phyloP scores from a whole-genome alignment of 2,888 invertebrate genomes.

The Eristalis tenax region DNA sequence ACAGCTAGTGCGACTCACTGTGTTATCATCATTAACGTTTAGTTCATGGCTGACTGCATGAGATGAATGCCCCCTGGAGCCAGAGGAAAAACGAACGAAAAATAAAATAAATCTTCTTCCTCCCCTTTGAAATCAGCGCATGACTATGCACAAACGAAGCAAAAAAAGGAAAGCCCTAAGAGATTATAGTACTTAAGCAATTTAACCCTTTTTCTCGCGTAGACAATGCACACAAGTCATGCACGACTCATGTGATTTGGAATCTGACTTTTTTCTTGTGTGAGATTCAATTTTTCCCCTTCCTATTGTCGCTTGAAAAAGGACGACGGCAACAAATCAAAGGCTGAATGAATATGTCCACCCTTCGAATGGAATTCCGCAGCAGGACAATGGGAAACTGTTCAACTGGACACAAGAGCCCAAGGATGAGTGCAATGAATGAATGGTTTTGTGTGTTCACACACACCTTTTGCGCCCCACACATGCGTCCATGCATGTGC shows the following conservation, averaged over 20 bases:
- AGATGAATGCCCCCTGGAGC: constrained; percentile 13
- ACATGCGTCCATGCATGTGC: neutral
- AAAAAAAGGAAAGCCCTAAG: neutral
- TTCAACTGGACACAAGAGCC: neutral
- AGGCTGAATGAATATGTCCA: neutral
- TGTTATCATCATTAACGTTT: constrained; percentile 27
- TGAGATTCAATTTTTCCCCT: constrained; percentile 5
- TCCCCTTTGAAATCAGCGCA: neutral
- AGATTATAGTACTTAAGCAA: constrained; percentile 26
- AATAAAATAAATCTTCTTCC: neutral
- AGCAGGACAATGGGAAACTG: constrained; percentile 19
- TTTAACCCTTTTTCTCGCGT: constrained; percentile 35
- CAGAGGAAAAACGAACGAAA: neutral
- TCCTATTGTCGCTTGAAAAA: neutral
- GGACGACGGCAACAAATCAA: constrained; percentile 10
- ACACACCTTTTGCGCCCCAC: no score
- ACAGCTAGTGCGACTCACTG: neutral
- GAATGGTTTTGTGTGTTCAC: neutral
- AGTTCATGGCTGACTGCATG: constrained; percentile 35
- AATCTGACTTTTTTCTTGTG: constrained; percentile 11
- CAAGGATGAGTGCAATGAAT: neutral
- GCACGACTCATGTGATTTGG: constrained; percentile 11
- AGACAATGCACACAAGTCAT: constrained; percentile 17
- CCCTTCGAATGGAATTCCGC: constrained; percentile 1
- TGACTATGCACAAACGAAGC: neutral